Base-by-base conservation (phyloP, 2,888 invertebrate species). In the Hecatera dysodea region DNA sequence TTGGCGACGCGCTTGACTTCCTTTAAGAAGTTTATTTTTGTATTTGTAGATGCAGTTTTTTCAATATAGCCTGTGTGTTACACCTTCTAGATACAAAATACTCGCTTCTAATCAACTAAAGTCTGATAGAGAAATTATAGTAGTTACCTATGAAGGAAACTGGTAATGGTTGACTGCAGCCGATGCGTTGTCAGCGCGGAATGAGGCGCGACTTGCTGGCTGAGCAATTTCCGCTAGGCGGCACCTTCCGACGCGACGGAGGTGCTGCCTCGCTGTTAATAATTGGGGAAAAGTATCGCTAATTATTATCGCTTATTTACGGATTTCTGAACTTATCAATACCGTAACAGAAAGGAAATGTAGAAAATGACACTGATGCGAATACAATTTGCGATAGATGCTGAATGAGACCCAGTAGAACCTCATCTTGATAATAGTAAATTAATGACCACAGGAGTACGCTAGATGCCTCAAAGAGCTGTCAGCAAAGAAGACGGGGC, bases 151-250 rank as follows among this genome's bases (percentile, higher is more conserved):
- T 6, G 8, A 46, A 62, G 79, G 64, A 77, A 74, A 55, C 62
- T 74, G 53, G 65, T 46, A 69, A 62, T 73, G 50, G 62, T 63
- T 50, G 71, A 50, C 62, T 57, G 67, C 48, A 68, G 52, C 48
- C 71, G 56, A 66, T 55, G 44, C 65, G 75, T 69, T 61, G 76
- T 72, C 70, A 68, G 79, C 56, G 52, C 24, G 67, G 61, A 80
- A 84, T 74, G 78, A 77, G 59, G 75, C 67, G 72, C 29, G 74
- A 63, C 67, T 68, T 50, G 68, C 73, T 66, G 83, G 78, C 79
- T 78, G 75, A 67, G 69, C 72, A 83, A 86, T 86, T 86, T 86
- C 86, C 85, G 85, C 67, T 69, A 68, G 76, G 67, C 63, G 75
- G 69, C 67, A 64, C 70, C 72, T 75, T 77, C 78, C 81, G 78